Conservation (phyloP, 1,140 invertebrate genomes). For the Cryptotermes secundus region DNA sequence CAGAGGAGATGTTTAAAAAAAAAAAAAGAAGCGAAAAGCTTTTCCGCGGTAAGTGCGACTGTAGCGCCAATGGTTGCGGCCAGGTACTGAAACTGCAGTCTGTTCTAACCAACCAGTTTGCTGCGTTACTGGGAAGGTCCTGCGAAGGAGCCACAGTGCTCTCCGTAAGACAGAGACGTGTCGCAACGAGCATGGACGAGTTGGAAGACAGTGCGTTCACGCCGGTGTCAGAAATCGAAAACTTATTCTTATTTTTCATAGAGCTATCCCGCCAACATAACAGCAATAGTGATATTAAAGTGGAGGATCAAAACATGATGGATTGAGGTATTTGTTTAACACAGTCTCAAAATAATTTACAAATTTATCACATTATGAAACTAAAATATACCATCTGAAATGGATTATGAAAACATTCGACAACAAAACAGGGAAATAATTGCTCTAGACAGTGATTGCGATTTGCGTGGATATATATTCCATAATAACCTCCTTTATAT, state of each 20-base stretch:
- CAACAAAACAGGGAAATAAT: too few relatives aligned
- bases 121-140: constrained; percentile 3
- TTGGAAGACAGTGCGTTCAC: not conserved
- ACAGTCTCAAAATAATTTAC: not conserved
- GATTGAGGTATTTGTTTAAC: not conserved
- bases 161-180: not conserved
- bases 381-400: too few relatives aligned
- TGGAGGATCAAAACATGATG: not conserved
- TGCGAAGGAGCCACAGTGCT: not conserved
- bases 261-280: not conserved
- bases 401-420: too few relatives aligned
- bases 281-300: not conserved
- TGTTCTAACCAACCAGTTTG: constrained; percentile 12
- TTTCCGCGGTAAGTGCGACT: not conserved
- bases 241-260: not conserved
- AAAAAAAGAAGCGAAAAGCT: not conserved
- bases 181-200: not conserved
- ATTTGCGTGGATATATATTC: too few relatives aligned
- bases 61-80: constrained; percentile 4
- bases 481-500: too few relatives aligned
- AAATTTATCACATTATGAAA: too few relatives aligned
- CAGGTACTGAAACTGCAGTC: constrained; percentile 2
- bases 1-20: not conserved
- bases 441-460: too few relatives aligned
- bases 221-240: not conserved